These are phyloP conservation scores for Neostethus bicornis DNA, from an alignment of 2,797 vertebrate species.

Conservation along the genomic window DNA sequence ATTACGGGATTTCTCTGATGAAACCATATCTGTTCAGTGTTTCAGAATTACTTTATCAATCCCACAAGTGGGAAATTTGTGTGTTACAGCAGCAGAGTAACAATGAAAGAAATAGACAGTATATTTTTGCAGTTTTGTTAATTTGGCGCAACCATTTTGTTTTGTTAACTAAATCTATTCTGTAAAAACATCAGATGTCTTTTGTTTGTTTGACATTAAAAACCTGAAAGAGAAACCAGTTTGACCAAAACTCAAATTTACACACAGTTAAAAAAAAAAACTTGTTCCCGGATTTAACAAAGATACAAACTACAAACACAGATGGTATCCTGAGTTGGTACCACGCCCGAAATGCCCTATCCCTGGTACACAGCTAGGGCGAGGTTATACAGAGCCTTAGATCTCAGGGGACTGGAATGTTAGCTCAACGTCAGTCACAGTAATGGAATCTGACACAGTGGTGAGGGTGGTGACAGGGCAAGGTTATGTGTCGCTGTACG, in stretches of 20 bases:
- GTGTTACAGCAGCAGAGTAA: too few species aligned
- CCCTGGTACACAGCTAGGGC: constrained; percentile 68
- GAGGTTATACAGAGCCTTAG: constrained; percentile 81
- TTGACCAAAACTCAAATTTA: constrained; percentile 33
- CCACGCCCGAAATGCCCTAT: constrained; percentile 72
- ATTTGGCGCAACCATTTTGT: too few species aligned
- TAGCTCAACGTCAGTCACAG: constrained; percentile 81
- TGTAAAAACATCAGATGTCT: not conserved
- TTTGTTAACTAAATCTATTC: too few species aligned
- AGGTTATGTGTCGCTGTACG: constrained; percentile 82
- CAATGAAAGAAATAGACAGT: too few species aligned
- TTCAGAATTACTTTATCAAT: too few species aligned
- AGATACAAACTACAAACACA: constrained; percentile 58
- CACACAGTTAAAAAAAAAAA: constrained; percentile 45
- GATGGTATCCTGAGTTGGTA: constrained; percentile 61
- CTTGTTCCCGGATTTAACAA: constrained; percentile 61
- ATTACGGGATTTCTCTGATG: too few species aligned
- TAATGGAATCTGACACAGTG: constrained; percentile 80
- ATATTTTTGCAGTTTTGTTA: too few species aligned
- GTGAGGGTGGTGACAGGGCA: constrained; percentile 84
- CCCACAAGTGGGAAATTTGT: too few species aligned
- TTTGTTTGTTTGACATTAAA: not conserved
- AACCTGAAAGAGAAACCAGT: constrained; percentile 2
- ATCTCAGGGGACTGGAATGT: constrained; percentile 69
- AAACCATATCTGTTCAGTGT: too few species aligned